These are phyloP conservation scores for Leuciscus waleckii DNA, from an alignment of 2,797 vertebrate species.

Conservation along the genomic window DNA sequence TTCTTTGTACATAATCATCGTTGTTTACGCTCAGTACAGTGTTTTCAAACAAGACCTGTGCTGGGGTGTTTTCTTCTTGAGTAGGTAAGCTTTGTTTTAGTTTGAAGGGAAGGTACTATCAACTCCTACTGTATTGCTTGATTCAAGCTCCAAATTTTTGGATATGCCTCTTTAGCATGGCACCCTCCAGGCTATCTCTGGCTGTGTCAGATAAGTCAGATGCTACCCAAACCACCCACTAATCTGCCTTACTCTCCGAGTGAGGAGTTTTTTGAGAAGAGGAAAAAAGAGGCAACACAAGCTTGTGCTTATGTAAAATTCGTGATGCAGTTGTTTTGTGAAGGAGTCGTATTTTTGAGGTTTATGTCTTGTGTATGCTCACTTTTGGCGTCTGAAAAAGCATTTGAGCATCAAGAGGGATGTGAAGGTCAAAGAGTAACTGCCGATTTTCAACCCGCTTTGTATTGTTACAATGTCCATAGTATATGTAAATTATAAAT, in stretches of 20 bases:
- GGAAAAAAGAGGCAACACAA: slow-evolving; percentile 35
- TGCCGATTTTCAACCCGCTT: background rate
- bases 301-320: slow-evolving; percentile 21
- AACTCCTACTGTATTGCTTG: background rate
- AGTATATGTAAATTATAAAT: background rate
- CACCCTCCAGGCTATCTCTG: slow-evolving; percentile 51
- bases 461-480: background rate
- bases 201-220: slow-evolving; percentile 49
- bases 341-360: background rate
- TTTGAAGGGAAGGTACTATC: slow-evolving; percentile 13
- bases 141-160: slow-evolving; percentile 29
- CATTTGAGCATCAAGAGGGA: slow-evolving; percentile 15
- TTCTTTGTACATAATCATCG: background rate
- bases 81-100: slow-evolving; percentile 26
- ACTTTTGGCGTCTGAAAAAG: background rate
- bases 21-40: background rate
- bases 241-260: slow-evolving; percentile 1
- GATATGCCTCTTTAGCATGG: slow-evolving; percentile 36
- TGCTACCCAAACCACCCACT: slow-evolving; percentile 34
- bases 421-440: background rate
- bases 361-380: background rate
- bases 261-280: slow-evolving; percentile 33
- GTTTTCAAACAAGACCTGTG: background rate
- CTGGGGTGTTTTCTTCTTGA: background rate
- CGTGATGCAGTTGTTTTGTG: slow-evolving; percentile 16